Conservation (phyloP, 2,888 invertebrate species). For the Rhopalosiphum nymphaeae region DNA sequence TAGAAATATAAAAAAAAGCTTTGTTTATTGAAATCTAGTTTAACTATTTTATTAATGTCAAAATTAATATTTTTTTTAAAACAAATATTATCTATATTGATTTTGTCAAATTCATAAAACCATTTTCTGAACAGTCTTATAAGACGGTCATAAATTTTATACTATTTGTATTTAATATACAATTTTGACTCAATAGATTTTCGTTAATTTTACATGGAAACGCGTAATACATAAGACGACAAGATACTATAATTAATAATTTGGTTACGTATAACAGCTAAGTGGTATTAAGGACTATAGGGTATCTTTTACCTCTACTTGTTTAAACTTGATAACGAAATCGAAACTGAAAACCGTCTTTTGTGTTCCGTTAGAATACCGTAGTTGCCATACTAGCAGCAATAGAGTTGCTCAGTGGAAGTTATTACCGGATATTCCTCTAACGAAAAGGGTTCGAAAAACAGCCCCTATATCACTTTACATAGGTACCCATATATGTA, state of each 20-base stretch:
- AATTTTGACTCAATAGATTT: not conserved
- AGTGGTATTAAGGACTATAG: not conserved
- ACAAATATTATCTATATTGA: not conserved
- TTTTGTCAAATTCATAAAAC: not conserved
- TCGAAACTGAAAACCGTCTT: not conserved
- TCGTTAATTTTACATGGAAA: not conserved
- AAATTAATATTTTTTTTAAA: not conserved
- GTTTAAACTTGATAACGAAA: not conserved
- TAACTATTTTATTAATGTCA: not conserved
- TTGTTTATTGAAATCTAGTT: not conserved
- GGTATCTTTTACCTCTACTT: too few relatives aligned
- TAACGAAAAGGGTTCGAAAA: not conserved
- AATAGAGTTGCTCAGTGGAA: not conserved
- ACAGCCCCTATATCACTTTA: not conserved
- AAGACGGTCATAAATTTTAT: not conserved
- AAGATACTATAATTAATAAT: slow-evolving; percentile 11
- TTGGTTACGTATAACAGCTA: not conserved
- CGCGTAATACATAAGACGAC: not conserved
- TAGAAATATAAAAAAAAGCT: not conserved
- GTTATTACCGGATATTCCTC: slow-evolving; percentile 15
- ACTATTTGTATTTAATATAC: not conserved
- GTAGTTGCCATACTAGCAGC: not conserved
- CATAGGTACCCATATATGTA: not conserved
- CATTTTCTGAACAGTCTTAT: not conserved
- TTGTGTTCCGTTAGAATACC: not conserved